Percentiles rank a stretch among this genome's conserved stretches.
Conservation (phyloP, 2,888 invertebrate species). For the Branchellion lobata region DNA sequence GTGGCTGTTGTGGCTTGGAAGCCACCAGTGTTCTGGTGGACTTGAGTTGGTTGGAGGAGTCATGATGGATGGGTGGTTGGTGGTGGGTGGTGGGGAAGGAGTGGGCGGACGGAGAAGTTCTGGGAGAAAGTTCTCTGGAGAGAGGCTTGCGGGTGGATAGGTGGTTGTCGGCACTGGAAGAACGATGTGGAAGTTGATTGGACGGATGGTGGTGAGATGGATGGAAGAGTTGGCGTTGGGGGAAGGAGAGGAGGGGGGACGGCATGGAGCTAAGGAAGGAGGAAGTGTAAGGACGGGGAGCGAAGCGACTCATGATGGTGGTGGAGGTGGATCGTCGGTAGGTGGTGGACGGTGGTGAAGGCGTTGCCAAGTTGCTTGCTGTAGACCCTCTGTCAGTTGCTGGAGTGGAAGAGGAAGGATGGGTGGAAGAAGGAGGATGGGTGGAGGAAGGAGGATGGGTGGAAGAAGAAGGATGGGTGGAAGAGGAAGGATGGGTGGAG, state of each 20-base stretch:
- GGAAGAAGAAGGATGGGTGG: not conserved
- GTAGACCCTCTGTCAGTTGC: too few species aligned
- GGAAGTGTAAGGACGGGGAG: slow-evolving; percentile 37
- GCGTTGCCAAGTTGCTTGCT: not conserved
- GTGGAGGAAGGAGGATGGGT: not conserved
- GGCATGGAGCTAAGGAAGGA: not conserved
- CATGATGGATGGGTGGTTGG: too few species aligned
- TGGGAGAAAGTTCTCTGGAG: not conserved
- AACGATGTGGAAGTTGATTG: not conserved
- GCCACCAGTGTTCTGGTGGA: too few species aligned
- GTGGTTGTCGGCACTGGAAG: slow-evolving; percentile 6
- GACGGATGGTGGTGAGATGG: slow-evolving; percentile 24
- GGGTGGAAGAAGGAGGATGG: not conserved
- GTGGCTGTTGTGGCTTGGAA: too few species aligned
- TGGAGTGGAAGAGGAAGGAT: too few species aligned
- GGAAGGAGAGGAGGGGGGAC: too few species aligned
- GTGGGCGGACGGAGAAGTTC: too few species aligned
- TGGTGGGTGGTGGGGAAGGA: too few species aligned
- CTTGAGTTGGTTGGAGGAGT: too few species aligned
- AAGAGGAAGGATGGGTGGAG: not conserved
- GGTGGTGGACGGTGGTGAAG: not conserved
- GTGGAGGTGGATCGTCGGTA: slow-evolving; percentile 36
- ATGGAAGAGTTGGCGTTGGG: slow-evolving; percentile 22
- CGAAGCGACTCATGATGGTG: slow-evolving; percentile 45
- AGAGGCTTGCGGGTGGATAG: not conserved